Conservation (phyloP, 2,113 vertebrate genomes). For the Corynorhinus townsendii region DNA sequence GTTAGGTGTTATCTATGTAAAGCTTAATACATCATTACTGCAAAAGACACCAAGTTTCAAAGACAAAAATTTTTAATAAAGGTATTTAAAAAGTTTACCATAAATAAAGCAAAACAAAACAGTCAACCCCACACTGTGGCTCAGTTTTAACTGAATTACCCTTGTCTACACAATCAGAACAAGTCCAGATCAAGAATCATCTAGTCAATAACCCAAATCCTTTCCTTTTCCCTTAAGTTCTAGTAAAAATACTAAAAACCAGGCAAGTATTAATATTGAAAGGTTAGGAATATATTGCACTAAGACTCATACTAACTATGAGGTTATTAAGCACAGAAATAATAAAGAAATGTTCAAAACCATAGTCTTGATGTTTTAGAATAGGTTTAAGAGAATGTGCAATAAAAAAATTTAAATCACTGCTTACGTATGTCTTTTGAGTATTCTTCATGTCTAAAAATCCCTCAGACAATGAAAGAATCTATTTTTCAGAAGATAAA, state of each 20-base stretch:
- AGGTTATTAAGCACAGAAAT: slow-evolving; percentile 3
- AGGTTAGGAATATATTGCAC: neutral
- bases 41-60: neutral
- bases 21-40: neutral
- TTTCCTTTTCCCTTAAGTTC: neutral
- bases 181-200: neutral
- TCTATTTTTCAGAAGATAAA: slow-evolving; percentile 2
- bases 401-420: slow-evolving; percentile 18
- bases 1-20: neutral
- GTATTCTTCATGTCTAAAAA: neutral
- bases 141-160: neutral
- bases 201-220: neutral
- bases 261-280: neutral
- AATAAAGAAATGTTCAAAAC: neutral
- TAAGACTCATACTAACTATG: neutral
- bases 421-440: neutral
- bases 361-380: neutral
- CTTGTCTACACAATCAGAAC: neutral
- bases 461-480: neutral
- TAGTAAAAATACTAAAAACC: neutral
- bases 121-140: neutral
- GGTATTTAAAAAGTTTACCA: neutral
- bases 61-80: neutral
- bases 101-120: neutral
- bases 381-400: neutral